Base-by-base conservation (phyloP, 2,113 vertebrate species). In the Stegastes partitus region DNA sequence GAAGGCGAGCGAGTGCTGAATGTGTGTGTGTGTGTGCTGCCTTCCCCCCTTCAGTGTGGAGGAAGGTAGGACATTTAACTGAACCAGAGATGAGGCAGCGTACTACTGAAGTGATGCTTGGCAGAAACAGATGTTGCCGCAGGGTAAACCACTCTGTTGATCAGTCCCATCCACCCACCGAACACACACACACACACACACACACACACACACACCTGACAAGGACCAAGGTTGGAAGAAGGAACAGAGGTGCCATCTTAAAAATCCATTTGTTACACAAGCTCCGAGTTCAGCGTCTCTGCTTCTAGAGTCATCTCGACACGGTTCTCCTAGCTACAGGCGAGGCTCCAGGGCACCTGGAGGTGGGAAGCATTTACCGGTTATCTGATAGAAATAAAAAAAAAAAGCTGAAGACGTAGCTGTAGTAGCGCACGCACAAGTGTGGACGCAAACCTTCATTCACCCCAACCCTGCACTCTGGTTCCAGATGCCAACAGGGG, bases 221-320 rank as follows among this genome's bases (percentile, higher is more conserved):
- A 80, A 54, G 51, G 28, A 72, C 58, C 37, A 37, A 49, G 31
- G 73, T 2, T 54, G 58, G 37, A 47, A 93, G 77, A 75, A 83
- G 88, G 50, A 90, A 65, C 55, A 64, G 62, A 49, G 59, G 61
- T 89, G 89, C 90, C 95, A 94, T 53, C 91, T 93, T 91, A 78
- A 79, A 95, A 96, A 96, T 93, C 93, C 90, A 95, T 96, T 96
- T 96, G 95, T 96, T 95, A 95, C 93, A 95, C 94, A 94, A 95
- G 91, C 92, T 93, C 92, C 89, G 90, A 90, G 90, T 64, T 95
- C 94, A 94, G 95, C 94, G 93, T 94, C 92, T 95, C 90, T 92
- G 94, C 86, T 89, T 94, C 95, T 89, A 93, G 94, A 96, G 93
- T 92, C 93, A 87, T 95, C 89, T 91, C 86, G 67, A 87, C 81